Base-by-base conservation (phyloP, 2,888 invertebrate species). In the Nemurella pictetii region DNA sequence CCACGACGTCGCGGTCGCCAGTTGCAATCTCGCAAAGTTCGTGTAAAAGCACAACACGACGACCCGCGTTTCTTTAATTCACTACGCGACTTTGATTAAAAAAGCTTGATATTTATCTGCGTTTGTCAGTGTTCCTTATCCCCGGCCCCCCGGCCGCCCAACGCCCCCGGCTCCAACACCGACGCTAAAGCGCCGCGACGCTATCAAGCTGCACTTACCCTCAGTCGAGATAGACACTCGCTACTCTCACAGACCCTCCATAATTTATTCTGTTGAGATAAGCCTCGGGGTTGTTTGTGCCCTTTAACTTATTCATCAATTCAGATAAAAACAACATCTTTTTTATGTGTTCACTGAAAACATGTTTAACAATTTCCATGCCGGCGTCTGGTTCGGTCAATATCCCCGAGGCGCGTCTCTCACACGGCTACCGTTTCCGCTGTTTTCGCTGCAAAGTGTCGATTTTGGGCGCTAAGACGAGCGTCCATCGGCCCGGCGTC, bases 211-310 rank as follows among this genome's bases (percentile, higher is more conserved):
- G 28, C 27, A 75, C 75, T 27, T 28, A 28, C 27, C 75, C 75
- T 26, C 26, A 28, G 75, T 25, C 9, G 3, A 25, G 75, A 26
- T 75, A 9, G 75, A 7, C 75, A 27, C 75, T 27, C 75, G 27
- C 28, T 1, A 9, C 75, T 25, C 75, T 75, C 26, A 4, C 27
- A 27, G 75, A 20, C 20, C 55, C 75, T 75, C 3, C 28, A 75
- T 75, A 75, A 75, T 75, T 75, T 75, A 75, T 75, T 75, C 75
- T 75, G 75, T 27, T 75, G 75, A 75, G 75, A 75, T 75, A 75
- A 75, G 75, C 75, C 75, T n/a, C 28, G 9, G 75, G 75, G 5
- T 32, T 73, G 75, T n/a, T n/a, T 9, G 75, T 75, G 75, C 75
- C 28, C 75, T 75, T 28, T 28, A 75, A 75, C 75, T 75, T 75